A percentile compares a stretch with the other conserved stretches of the same genome.
These are phyloP conservation scores for Gnathonemus echidnorhynchus DNA, from an alignment of 2,113 vertebrate genomes.

Conservation along the genomic window DNA sequence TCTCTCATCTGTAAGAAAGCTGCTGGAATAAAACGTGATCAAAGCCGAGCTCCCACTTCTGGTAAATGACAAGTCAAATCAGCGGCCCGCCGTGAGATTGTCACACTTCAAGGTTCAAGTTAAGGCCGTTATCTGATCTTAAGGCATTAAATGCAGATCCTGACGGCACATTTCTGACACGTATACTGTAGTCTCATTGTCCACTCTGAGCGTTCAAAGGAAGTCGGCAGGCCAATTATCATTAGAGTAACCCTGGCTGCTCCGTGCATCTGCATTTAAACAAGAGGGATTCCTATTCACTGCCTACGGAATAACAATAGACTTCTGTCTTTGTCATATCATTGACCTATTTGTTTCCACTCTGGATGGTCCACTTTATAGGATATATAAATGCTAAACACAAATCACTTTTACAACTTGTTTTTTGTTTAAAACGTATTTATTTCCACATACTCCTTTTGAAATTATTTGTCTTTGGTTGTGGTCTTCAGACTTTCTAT, in stretches of 20 bases:
- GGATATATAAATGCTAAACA: background rate
- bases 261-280: slow-evolving; percentile 7
- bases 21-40: slow-evolving; percentile 7
- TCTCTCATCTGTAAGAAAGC: background rate
- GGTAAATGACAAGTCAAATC: slow-evolving; percentile 15
- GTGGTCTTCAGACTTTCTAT: background rate
- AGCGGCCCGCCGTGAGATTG: slow-evolving; percentile 1
- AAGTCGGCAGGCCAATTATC: slow-evolving; percentile 11
- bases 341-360: background rate
- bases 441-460: background rate
- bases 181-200: slow-evolving; percentile 6
- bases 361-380: background rate
- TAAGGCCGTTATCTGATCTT: slow-evolving; percentile 16
- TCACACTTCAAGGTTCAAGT: slow-evolving; percentile 24
- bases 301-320: background rate
- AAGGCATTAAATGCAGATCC: slow-evolving; percentile 5
- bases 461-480: background rate
- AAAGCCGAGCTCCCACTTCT: slow-evolving; percentile 1
- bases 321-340: background rate
- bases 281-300: slow-evolving; percentile 1
- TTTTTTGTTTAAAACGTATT: background rate
- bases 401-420: background rate
- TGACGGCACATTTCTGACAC: background rate
- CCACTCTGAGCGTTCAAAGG: slow-evolving; percentile 11
- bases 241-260: slow-evolving; percentile 1